These are phyloP conservation scores for Ceraclea dissimilis DNA, from an alignment of 2,888 invertebrate genomes.

Conservation along the genomic window DNA sequence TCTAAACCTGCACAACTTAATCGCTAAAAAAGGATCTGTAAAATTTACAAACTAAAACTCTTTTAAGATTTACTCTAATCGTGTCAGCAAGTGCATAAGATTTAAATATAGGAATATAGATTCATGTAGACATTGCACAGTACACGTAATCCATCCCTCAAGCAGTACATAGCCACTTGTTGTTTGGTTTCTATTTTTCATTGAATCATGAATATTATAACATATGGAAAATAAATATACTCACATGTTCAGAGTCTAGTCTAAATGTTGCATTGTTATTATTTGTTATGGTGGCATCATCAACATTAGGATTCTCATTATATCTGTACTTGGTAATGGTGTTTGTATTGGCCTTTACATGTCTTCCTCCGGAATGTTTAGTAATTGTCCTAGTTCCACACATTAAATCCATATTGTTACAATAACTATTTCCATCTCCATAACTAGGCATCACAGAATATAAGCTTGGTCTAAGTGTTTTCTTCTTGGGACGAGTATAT, in stretches of 20 bases:
- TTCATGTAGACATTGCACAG: too few relatives aligned
- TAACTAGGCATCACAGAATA: slow-evolving; percentile 39
- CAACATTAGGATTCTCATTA: background rate
- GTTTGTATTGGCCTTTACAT: background rate
- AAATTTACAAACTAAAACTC: too few relatives aligned
- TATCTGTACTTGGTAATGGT: slow-evolving; percentile 3
- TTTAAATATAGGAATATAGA: too few relatives aligned
- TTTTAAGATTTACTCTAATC: too few relatives aligned
- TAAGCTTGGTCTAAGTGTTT: slow-evolving; percentile 51
- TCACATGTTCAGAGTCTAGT: slow-evolving; percentile 17
- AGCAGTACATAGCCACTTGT: too few relatives aligned
- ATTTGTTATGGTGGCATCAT: background rate
- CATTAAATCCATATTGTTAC: slow-evolving; percentile 8
- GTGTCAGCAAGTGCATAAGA: too few relatives aligned
- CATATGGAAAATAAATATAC: slow-evolving; percentile 12
- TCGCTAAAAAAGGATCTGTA: too few relatives aligned
- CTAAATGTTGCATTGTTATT: slow-evolving; percentile 15
- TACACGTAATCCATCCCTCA: too few relatives aligned
- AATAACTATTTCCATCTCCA: background rate
- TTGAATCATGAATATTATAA: too few relatives aligned
- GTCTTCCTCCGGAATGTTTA: slow-evolving; percentile 6
- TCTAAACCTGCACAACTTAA: too few relatives aligned
- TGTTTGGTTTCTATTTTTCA: slow-evolving; percentile 1
- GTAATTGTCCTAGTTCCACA: slow-evolving; percentile 19
- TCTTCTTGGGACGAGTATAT: slow-evolving; percentile 60